Percentiles rank a stretch among this genome's conserved stretches.
Conservation (phyloP, 2,888 invertebrate genomes). For the Kuschelorhynchus macadamiae region DNA sequence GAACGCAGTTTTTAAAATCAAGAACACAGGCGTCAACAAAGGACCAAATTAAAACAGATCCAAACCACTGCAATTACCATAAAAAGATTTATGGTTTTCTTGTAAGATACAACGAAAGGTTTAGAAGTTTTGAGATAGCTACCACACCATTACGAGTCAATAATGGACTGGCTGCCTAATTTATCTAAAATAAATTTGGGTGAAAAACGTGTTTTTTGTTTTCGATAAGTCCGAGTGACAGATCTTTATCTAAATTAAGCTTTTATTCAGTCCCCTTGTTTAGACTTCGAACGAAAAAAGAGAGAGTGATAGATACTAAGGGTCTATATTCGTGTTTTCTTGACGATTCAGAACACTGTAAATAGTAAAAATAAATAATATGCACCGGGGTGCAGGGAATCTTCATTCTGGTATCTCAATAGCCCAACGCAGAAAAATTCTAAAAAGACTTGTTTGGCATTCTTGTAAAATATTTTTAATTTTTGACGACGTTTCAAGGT, state of each 20-base stretch:
- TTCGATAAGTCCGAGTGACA: conserved; percentile 36
- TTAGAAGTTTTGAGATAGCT: conserved; percentile 43
- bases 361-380: too few relatives aligned
- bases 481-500: too few relatives aligned
- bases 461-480: too few relatives aligned
- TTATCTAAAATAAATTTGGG: conserved; percentile 46
- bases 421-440: too few relatives aligned
- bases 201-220: conserved; percentile 34
- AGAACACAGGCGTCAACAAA: conserved; percentile 15
- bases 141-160: conserved; percentile 41
- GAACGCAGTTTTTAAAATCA: background rate
- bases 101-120: conserved; percentile 37
- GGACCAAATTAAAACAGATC: conserved; percentile 24
- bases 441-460: too few relatives aligned
- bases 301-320: background rate
- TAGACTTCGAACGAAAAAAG: conserved; percentile 5
- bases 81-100: conserved; percentile 44
- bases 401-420: too few relatives aligned
- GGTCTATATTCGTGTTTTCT: background rate
- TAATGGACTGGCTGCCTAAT: conserved; percentile 43
- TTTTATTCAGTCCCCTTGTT: conserved; percentile 14
- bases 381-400: too few relatives aligned
- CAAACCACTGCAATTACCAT: conserved; percentile 33
- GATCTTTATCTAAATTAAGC: conserved; percentile 41
- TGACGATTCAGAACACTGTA: too few relatives aligned